These are phyloP conservation scores for Atlantisia rogersi DNA, from an alignment of 2,113 vertebrate genomes.

Conservation along the genomic window DNA sequence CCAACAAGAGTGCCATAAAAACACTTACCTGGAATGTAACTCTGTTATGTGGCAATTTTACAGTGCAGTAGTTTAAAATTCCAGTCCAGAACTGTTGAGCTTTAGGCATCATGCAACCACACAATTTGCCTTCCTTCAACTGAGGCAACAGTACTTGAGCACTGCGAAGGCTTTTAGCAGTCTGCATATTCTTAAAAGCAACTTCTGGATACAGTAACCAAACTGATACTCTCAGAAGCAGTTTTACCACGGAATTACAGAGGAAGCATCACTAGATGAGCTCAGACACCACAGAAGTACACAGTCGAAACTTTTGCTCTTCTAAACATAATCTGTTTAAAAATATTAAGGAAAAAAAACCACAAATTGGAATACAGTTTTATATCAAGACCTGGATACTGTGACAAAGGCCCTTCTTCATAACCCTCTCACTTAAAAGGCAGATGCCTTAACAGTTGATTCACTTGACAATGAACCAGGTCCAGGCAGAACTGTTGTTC, in stretches of 20 bases:
- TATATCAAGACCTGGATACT: background rate
- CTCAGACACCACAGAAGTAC: background rate
- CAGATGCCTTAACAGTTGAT: background rate
- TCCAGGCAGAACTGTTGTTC: background rate
- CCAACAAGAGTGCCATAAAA: background rate
- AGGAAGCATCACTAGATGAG: background rate
- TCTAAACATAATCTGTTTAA: background rate
- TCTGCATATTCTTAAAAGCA: conserved; percentile 48
- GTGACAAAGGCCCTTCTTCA: background rate
- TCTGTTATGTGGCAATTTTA: background rate
- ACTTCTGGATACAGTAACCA: background rate
- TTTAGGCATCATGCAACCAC: background rate
- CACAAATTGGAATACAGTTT: background rate
- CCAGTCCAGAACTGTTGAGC: background rate
- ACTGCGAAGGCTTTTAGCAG: background rate
- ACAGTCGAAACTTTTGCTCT: background rate
- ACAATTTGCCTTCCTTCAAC: background rate
- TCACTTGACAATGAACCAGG: background rate
- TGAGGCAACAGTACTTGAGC: background rate
- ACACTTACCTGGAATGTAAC: conserved; percentile 10
- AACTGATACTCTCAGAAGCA: background rate
- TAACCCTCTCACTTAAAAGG: background rate
- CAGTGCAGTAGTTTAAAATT: background rate
- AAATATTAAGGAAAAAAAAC: background rate
- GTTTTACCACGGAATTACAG: background rate